phyloP scores from a whole-genome alignment of 2,888 invertebrate genomes.

The Drosophila emarginata region DNA sequence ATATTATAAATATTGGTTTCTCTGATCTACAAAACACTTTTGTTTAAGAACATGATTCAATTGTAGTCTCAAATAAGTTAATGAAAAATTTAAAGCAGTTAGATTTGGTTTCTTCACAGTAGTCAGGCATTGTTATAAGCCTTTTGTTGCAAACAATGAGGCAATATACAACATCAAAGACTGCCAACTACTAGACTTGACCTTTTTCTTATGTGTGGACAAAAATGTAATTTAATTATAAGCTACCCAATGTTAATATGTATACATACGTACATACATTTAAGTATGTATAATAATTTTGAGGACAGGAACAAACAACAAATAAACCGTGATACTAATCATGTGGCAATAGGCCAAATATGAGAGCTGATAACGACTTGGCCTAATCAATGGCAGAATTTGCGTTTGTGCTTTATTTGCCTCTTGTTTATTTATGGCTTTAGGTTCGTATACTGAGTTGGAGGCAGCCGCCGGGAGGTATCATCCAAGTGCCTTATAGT shows the following conservation, averaged over 20 bases:
- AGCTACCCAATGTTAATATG: conserved; percentile 10
- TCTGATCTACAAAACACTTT: too few species aligned
- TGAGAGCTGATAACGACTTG: conserved; percentile 12
- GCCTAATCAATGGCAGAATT: conserved; percentile 51
- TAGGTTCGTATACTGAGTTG: conserved; percentile 12
- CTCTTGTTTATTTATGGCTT: conserved; percentile 58
- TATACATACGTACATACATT: too few species aligned
- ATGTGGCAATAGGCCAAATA: conserved; percentile 32
- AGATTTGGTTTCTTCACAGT: not conserved
- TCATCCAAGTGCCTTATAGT: conserved; percentile 19
- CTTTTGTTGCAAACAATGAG: conserved; percentile 35
- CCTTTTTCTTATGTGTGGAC: conserved; percentile 42
- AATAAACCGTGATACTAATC: conserved; percentile 30
- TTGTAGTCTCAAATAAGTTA: too few species aligned
- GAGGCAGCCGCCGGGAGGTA: conserved; percentile 8
- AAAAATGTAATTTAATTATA: conserved; percentile 65
- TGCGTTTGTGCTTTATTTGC: conserved; percentile 33
- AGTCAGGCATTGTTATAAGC: not conserved
- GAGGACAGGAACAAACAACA: conserved; percentile 23
- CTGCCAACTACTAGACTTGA: conserved; percentile 51
- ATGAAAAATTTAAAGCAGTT: too few species aligned
- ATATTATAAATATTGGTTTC: too few species aligned
- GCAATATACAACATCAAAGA: conserved; percentile 35
- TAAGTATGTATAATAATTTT: not conserved
- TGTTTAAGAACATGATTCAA: too few species aligned